Evolutionary conservation across 2,113 vertebrate species (phyloP).

Genomic region (Apeltes quadracus): DNA sequence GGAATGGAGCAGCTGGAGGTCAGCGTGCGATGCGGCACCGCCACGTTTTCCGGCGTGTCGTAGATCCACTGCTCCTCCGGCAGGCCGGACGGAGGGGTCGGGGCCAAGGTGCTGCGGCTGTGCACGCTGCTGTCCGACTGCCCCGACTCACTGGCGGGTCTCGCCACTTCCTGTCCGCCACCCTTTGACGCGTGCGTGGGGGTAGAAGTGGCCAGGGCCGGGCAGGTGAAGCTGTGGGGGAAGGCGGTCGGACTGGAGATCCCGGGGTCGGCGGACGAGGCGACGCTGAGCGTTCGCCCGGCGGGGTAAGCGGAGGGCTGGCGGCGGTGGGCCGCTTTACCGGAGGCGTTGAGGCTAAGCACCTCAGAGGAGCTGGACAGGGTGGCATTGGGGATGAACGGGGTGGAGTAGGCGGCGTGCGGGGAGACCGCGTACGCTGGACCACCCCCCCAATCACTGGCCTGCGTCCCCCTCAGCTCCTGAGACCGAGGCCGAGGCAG

Average conservation of each 20-base stretch:
- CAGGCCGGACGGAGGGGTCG: conserved; percentile 57
- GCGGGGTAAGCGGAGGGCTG: conserved; percentile 58
- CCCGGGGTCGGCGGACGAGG: conserved; percentile 42
- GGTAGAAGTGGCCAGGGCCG: conserved; percentile 56
- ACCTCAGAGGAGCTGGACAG: conserved; percentile 87
- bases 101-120: conserved; percentile 69
- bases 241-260: conserved; percentile 57
- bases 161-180: conserved; percentile 4
- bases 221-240: conserved; percentile 65
- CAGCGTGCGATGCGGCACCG: conserved; percentile 72
- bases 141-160: conserved; percentile 81
- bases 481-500: conserved; percentile 86
- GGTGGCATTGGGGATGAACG: conserved; percentile 90
- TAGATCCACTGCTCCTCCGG: conserved; percentile 85
- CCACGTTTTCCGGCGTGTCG: conserved; percentile 77
- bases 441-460: conserved; percentile 77
- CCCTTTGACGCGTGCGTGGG: conserved; percentile 63
- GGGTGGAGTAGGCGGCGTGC: conserved; percentile 88
- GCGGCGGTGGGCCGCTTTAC: conserved; percentile 64
- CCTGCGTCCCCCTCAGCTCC: conserved; percentile 81
- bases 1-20: conserved; percentile 87
- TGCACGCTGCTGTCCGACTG: conserved; percentile 80
- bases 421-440: conserved; percentile 89
- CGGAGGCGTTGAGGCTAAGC: conserved; percentile 83
- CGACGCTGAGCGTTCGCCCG: conserved; percentile 56